A percentile compares a stretch with the other conserved stretches of the same genome.
These are phyloP conservation scores for Dendrolimus punctatus DNA, from an alignment of 1,140 invertebrate species.

Conservation along the genomic window DNA sequence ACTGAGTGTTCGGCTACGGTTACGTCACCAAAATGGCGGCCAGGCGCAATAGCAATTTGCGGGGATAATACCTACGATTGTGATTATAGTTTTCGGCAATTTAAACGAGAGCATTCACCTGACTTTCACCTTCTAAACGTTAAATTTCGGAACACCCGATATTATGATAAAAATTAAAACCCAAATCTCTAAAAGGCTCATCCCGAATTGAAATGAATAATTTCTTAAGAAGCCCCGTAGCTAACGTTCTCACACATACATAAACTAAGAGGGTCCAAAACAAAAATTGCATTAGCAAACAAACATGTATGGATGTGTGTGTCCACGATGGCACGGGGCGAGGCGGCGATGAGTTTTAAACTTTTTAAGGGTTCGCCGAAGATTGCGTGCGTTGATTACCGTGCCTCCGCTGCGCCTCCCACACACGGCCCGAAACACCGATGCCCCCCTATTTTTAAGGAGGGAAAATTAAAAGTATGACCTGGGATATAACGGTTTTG, in stretches of 20 bases:
- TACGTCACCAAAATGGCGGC: too few species aligned
- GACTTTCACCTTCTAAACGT: too few species aligned
- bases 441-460: slow-evolving; percentile 67
- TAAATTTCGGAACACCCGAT: too few species aligned
- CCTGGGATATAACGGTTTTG: slow-evolving; percentile 28
- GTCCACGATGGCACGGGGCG: slow-evolving; percentile 20
- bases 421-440: slow-evolving; percentile 47
- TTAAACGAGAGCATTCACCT: too few species aligned
- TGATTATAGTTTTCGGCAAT: too few species aligned
- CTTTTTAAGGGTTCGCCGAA: slow-evolving; percentile 70
- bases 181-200: too few species aligned
- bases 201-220: too few species aligned
- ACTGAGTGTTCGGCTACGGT: too few species aligned
- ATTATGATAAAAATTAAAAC: too few species aligned
- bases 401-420: slow-evolving; percentile 29
- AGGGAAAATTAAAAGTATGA: slow-evolving; percentile 69
- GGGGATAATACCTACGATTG: too few species aligned
- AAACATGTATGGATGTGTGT: slow-evolving; percentile 25
- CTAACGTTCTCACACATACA: not conserved
- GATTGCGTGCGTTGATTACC: slow-evolving; percentile 70
- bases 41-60: too few species aligned
- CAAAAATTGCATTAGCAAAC: slow-evolving; percentile 11
- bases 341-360: slow-evolving; percentile 69
- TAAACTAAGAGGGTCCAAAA: slow-evolving; percentile 1
- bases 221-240: too few species aligned